These are phyloP conservation scores for Agonopterix arenella DNA, from an alignment of 2,888 invertebrate species.

Conservation along the genomic window DNA sequence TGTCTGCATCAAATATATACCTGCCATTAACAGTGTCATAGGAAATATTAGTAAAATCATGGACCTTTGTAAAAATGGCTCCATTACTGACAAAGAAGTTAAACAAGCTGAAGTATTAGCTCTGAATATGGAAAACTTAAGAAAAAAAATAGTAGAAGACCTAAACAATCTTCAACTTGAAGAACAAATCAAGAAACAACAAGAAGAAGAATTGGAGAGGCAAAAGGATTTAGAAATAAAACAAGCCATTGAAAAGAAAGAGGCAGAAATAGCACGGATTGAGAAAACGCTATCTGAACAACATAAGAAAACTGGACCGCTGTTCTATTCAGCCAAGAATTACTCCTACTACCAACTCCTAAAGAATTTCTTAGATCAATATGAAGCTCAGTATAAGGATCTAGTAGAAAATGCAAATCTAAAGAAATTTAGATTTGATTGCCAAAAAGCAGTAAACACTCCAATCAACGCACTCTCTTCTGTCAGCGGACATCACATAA, in stretches of 20 bases:
- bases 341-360: conserved; percentile 76
- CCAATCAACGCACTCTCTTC: conserved; percentile 92
- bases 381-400: conserved; percentile 77
- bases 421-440: conserved; percentile 89
- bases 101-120: conserved; percentile 71
- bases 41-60: conserved; percentile 61
- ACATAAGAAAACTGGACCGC: conserved; percentile 20
- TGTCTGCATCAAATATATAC: conserved; percentile 58
- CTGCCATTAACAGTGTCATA: conserved; percentile 51
- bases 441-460: conserved; percentile 90
- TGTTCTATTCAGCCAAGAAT: conserved; percentile 67
- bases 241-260: conserved; percentile 30
- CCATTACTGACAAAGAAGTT: conserved; percentile 68
- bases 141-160: conserved; percentile 54
- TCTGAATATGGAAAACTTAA: conserved; percentile 65
- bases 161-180: conserved; percentile 39
- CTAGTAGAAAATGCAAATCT: conserved; percentile 76
- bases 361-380: conserved; percentile 73
- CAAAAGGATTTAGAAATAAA: conserved; percentile 45
- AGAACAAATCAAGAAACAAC: conserved; percentile 32
- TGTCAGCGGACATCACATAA: conserved; percentile 82
- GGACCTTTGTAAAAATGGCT: conserved; percentile 56
- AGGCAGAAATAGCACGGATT: conserved; percentile 17
- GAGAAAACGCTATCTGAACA: conserved; percentile 18
- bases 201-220: conserved; percentile 37